Base-by-base conservation (phyloP, 53 echinoderm and acorn worm genomes). In the Arbacia lixula region DNA sequence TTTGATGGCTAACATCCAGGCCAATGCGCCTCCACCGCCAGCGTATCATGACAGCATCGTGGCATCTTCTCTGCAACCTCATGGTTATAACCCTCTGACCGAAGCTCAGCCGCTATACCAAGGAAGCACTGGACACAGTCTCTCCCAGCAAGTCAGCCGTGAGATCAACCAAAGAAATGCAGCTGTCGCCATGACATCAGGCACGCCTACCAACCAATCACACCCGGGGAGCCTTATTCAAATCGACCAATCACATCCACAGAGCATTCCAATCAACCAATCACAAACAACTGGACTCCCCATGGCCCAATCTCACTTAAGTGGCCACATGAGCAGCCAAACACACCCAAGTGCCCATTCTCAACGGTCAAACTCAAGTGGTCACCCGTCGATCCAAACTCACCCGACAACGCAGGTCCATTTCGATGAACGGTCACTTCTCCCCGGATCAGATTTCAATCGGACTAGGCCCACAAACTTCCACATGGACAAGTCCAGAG, bases 401-500 rank as follows among this genome's bases (percentile, higher is more conserved):
- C 46, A 46, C 6, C 46, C 14, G 46, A 6, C 6, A 10, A 6
- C 14, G 46, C 46, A 46, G 46, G 8, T 10, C 14, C 46, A 46
- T 6, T 14, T 10, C 8, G 46, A 46, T 10, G 14, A 46, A 10
- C 46, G 8, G 14, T 46, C 46, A 46, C 46, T 10, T 10, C 46
- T 10, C 6, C 14, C 46, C 8, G 46, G 8, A 46, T 46, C 46
- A 46, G 14, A 14, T 14, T 6, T 14, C 6, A 14, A 46, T 14
- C 46, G 14, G 46, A 10, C 46, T 14, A 10, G 46, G 46, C 14
- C 14, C 8, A 10, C 46, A 46, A 14, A n/a, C 38, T 52, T 35
- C 53, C 75, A 52, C 6, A 75, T 54, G 31, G 55, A 75, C 75
- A 36, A 75, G 27, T 75, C 75, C 0, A 53, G 75, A 33, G 75